phyloP scores from a whole-genome alignment of 2,113 vertebrate species.

The Ornithorhynchus anatinus region DNA sequence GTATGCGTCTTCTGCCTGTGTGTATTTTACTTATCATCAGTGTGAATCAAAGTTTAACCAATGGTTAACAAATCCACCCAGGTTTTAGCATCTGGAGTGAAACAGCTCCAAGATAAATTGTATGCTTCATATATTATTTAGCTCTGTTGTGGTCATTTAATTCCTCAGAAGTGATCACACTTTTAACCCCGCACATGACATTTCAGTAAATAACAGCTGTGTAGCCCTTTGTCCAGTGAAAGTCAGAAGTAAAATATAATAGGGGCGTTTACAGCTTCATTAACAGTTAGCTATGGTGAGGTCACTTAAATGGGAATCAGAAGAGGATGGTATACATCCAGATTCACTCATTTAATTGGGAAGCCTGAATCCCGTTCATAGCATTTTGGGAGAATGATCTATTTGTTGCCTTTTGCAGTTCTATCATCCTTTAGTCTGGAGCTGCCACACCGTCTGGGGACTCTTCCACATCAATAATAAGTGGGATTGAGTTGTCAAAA shows the following conservation, averaged over 20 bases:
- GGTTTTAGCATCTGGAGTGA: slow-evolving; percentile 70
- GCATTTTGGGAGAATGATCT: slow-evolving; percentile 37
- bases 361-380: slow-evolving; percentile 15
- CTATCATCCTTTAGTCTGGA: slow-evolving; percentile 7
- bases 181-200: slow-evolving; percentile 66
- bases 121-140: slow-evolving; percentile 52
- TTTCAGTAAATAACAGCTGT: slow-evolving; percentile 72
- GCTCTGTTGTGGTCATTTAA: slow-evolving; percentile 70
- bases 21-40: slow-evolving; percentile 40
- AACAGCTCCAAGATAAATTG: slow-evolving; percentile 64
- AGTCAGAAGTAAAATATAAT: slow-evolving; percentile 18
- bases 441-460: slow-evolving; percentile 3
- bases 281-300: slow-evolving; percentile 48
- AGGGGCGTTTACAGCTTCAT: slow-evolving; percentile 55
- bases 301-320: slow-evolving; percentile 43
- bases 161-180: slow-evolving; percentile 69
- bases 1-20: slow-evolving; percentile 18
- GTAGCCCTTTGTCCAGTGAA: slow-evolving; percentile 50
- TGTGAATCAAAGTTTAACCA: slow-evolving; percentile 17
- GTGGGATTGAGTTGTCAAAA: slow-evolving; percentile 23
- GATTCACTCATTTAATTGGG: slow-evolving; percentile 24
- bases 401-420: slow-evolving; percentile 20
- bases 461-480: slow-evolving; percentile 37
- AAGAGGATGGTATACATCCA: slow-evolving; percentile 26
- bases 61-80: slow-evolving; percentile 53